A percentile compares a stretch with the other conserved stretches of the same genome.
Conservation (phyloP, 1,140 invertebrate species). For the Camponotus floridanus region DNA sequence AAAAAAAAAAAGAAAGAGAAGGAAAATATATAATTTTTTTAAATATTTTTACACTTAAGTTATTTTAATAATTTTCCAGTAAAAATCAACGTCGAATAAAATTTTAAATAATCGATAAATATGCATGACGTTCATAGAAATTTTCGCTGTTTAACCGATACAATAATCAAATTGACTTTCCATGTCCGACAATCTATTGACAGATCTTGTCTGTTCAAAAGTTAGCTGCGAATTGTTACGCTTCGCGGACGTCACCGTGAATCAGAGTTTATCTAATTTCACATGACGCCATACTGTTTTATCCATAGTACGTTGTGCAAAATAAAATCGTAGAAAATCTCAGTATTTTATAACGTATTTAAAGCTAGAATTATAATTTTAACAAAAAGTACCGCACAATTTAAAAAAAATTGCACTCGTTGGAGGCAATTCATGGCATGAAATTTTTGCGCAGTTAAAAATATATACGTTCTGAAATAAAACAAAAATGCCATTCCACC, state of each 20-base stretch:
- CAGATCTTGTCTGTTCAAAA: conserved; percentile 33
- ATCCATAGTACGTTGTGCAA: not conserved
- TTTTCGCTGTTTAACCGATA: conserved; percentile 23
- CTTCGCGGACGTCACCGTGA: conserved; percentile 3
- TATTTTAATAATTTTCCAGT: conserved; percentile 7
- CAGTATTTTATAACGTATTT: not conserved
- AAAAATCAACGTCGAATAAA: not conserved
- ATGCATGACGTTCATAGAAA: conserved; percentile 11
- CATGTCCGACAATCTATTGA: conserved; percentile 25
- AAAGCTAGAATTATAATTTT: not conserved
- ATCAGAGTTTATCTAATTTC: conserved; percentile 15
- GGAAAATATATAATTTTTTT: not conserved
- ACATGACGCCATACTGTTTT: not conserved
- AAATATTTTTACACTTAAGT: not conserved
- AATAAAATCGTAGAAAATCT: not conserved
- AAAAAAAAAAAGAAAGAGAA: not conserved
- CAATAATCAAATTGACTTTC: not conserved
- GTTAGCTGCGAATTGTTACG: conserved; percentile 33
- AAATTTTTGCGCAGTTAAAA: not conserved
- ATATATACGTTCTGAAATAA: not conserved
- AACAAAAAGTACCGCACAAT: not conserved
- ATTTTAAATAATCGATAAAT: conserved; percentile 14
- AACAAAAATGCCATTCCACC: not conserved
- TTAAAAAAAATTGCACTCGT: not conserved
- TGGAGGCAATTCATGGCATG: not conserved